Conservation (phyloP, 1,140 invertebrate species). For the Sipha flava region DNA sequence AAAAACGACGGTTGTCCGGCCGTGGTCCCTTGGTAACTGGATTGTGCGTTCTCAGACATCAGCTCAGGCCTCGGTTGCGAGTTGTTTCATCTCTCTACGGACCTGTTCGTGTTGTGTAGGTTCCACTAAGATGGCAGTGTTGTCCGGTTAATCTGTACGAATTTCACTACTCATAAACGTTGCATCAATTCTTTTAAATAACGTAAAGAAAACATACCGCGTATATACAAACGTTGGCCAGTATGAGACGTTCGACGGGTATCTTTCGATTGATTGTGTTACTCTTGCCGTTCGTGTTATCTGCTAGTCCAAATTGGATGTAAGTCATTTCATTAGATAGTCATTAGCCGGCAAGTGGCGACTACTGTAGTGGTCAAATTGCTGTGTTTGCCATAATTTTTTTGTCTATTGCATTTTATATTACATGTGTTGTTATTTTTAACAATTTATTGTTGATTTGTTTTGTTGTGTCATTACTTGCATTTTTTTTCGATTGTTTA, state of each 20-base stretch:
- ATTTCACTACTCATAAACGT: background rate
- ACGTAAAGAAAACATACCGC: no score
- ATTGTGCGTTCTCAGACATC: no score
- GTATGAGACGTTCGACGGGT: constrained; percentile 12
- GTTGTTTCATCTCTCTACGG: background rate
- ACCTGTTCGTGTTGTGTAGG: background rate
- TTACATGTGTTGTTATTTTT: background rate
- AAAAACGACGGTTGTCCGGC: no score
- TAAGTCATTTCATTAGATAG: constrained; percentile 19
- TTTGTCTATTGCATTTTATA: background rate
- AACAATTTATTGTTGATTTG: no score
- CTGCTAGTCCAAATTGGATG: constrained; percentile 35
- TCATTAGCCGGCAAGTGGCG: background rate
- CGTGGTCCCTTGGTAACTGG: no score
- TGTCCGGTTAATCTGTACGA: background rate
- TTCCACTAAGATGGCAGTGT: background rate
- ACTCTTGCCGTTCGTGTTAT: background rate
- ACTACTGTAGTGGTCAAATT: background rate
- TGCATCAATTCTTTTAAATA: background rate
- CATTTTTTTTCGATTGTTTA: background rate
- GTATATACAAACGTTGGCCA: background rate
- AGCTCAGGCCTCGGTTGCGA: background rate
- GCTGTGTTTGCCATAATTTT: background rate
- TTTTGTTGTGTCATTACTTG: background rate
- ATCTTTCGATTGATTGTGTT: constrained; percentile 37